Evolutionary conservation across 2,113 vertebrate genomes (phyloP).

Genomic region (Rhombomys opimus): DNA sequence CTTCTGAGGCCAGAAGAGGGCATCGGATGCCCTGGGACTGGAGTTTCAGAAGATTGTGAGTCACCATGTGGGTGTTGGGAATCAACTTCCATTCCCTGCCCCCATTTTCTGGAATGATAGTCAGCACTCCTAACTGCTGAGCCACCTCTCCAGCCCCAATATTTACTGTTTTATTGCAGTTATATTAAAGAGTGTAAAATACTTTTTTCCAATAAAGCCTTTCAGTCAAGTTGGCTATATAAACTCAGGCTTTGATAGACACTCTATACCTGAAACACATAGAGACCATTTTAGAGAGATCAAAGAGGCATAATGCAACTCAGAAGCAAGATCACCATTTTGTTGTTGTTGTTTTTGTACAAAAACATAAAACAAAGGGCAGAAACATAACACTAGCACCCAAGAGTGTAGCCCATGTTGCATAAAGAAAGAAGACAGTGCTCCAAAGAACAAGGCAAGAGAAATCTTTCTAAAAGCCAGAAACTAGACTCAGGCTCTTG

Average conservation of each 20-base stretch:
- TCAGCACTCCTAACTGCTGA: background rate
- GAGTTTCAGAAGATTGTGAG: background rate
- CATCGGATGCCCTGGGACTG: background rate
- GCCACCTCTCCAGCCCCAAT: background rate
- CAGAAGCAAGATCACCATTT: slow-evolving; percentile 41
- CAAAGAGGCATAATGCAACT: background rate
- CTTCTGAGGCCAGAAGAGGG: background rate
- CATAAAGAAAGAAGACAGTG: background rate
- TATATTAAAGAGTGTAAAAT: background rate
- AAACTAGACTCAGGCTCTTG: background rate
- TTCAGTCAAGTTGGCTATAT: background rate
- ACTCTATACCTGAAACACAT: background rate
- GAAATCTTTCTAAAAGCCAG: background rate
- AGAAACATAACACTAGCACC: background rate
- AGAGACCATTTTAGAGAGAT: background rate
- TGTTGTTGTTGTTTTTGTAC: background rate
- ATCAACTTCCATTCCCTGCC: background rate
- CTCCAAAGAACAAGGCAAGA: background rate
- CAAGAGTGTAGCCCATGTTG: background rate
- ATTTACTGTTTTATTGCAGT: background rate
- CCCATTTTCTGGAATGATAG: background rate
- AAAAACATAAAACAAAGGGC: background rate
- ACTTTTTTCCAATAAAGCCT: background rate
- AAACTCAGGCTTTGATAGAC: background rate
- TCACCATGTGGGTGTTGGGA: background rate